phyloP scores from a whole-genome alignment of 2,113 vertebrate genomes.

The Ceratotherium simum region DNA sequence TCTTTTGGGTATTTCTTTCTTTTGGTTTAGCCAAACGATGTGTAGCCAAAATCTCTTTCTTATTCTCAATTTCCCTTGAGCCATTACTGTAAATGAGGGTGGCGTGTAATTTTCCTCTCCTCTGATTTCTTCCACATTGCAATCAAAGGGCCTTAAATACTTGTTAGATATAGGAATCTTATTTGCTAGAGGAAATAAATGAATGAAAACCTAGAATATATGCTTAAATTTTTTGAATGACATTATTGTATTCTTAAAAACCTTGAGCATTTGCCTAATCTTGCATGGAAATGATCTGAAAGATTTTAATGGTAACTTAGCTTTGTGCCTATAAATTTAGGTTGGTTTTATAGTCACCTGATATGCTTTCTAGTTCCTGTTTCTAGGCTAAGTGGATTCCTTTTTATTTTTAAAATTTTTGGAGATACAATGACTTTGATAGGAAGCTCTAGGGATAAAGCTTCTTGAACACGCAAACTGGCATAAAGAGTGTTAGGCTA shows the following conservation, averaged over 20 bases:
- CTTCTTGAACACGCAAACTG: neutral
- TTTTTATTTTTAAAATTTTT: neutral
- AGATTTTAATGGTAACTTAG: neutral
- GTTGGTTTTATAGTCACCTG: neutral
- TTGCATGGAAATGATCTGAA: neutral
- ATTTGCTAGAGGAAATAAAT: constrained; percentile 35
- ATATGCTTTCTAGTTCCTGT: neutral
- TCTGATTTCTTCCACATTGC: neutral
- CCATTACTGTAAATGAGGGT: constrained; percentile 56
- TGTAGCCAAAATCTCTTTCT: constrained; percentile 48
- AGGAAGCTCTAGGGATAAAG: neutral
- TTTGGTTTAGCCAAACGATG: constrained; percentile 56
- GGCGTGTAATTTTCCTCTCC: neutral
- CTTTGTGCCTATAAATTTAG: neutral
- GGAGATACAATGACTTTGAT: neutral
- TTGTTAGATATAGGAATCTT: constrained; percentile 15
- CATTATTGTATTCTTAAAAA: neutral
- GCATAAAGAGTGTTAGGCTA: neutral
- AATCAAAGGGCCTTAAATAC: neutral
- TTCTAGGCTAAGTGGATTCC: neutral
- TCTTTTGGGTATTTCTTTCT: constrained; percentile 54
- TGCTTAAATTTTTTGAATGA: neutral
- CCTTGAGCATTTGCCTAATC: neutral
- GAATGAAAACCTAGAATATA: neutral
- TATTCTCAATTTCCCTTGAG: constrained; percentile 50